Evolutionary conservation across 2,888 invertebrate species (phyloP).

Genomic region (Iphiclides podalirius): DNA sequence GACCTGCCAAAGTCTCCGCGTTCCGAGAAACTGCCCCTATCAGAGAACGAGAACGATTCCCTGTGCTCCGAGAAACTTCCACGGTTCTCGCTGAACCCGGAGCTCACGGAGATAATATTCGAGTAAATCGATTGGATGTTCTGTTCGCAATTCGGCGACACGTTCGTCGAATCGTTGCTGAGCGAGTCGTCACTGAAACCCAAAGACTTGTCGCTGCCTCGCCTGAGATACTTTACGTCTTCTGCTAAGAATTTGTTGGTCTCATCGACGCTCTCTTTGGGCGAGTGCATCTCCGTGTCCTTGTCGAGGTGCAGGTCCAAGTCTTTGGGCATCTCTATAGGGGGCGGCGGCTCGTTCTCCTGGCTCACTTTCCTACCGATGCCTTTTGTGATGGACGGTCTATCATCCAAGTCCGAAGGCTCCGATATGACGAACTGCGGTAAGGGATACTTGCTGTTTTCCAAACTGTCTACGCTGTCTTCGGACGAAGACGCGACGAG

Average conservation of each 20-base stretch:
- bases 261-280: conserved; percentile 51
- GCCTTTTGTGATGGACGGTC: conserved; percentile 90
- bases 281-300: conserved; percentile 64
- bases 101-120: conserved; percentile 78
- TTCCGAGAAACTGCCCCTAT: conserved; percentile 71
- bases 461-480: conserved; percentile 85
- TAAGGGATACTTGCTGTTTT: conserved; percentile 72
- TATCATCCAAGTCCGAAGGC: conserved; percentile 83
- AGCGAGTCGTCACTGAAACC: conserved; percentile 87
- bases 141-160: conserved; percentile 78
- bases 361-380: conserved; percentile 85
- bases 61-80: conserved; percentile 72
- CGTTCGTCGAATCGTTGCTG: conserved; percentile 82
- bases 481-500: conserved; percentile 88
- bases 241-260: conserved; percentile 45
- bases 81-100: conserved; percentile 80
- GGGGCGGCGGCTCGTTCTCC: conserved; percentile 71
- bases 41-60: conserved; percentile 72
- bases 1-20: conserved; percentile 67
- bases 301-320: conserved; percentile 33
- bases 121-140: conserved; percentile 73
- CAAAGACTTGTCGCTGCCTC: conserved; percentile 85
- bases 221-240: conserved; percentile 74
- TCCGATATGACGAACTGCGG: conserved; percentile 86
- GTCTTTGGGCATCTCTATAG: conserved; percentile 37